Conservation (phyloP, 1,140 invertebrate species). For the Pararge aegeria region DNA sequence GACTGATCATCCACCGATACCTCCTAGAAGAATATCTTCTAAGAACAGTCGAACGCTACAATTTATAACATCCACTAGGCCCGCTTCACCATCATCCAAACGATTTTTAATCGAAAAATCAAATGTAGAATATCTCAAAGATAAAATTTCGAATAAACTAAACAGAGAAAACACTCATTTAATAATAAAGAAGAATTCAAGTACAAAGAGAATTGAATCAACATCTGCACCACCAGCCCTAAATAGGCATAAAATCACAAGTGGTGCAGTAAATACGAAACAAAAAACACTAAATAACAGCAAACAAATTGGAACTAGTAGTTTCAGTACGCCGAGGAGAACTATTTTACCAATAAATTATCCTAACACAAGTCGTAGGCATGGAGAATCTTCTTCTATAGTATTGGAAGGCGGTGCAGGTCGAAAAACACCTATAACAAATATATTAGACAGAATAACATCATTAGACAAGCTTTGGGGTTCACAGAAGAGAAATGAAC, state of each 20-base stretch:
- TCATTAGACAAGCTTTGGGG: conserved; percentile 75
- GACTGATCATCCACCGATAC: conserved; percentile 81
- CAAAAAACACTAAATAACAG: conserved; percentile 30
- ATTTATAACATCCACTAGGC: conserved; percentile 81
- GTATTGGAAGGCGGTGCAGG: conserved; percentile 74
- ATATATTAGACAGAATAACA: conserved; percentile 73
- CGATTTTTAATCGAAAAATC: conserved; percentile 41
- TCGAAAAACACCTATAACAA: conserved; percentile 72
- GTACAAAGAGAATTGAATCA: conserved; percentile 60
- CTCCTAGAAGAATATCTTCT: conserved; percentile 86
- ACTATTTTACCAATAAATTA: conserved; percentile 73
- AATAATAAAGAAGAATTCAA: conserved; percentile 60
- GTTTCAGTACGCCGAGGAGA: conserved; percentile 70
- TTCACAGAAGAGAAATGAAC: conserved; percentile 71
- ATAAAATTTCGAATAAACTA: conserved; percentile 81
- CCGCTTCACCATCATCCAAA: conserved; percentile 42
- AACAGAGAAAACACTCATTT: conserved; percentile 72
- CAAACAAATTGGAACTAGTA: conserved; percentile 60
- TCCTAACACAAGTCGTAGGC: conserved; percentile 47
- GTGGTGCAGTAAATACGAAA: conserved; percentile 23
- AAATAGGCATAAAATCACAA: conserved; percentile 46
- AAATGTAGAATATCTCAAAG: conserved; percentile 80
- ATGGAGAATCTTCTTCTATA: conserved; percentile 45
- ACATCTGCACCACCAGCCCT: conserved; percentile 58
- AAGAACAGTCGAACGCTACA: conserved; percentile 85